phyloP scores from a whole-genome alignment of 2,888 invertebrate species.

The Hyposoter dolosus region DNA sequence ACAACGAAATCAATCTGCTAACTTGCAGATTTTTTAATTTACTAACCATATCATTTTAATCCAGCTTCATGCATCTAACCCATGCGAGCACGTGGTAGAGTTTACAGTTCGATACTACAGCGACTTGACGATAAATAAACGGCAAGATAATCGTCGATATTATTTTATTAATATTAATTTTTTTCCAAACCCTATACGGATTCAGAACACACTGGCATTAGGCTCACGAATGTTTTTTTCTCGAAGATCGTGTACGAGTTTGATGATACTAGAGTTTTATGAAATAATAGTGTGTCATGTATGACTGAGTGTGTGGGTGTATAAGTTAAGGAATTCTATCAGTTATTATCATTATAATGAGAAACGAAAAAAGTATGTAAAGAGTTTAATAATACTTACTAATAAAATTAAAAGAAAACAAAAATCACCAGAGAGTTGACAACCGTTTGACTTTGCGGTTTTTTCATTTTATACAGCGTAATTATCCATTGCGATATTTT shows the following conservation, averaged over 20 bases:
- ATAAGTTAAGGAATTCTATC: constrained; percentile 79
- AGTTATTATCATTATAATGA: constrained; percentile 81
- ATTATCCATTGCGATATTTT: too few relatives aligned
- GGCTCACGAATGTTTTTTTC: constrained; percentile 71
- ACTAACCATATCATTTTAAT: not conserved
- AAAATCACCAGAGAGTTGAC: constrained; percentile 73
- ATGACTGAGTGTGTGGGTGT: constrained; percentile 80
- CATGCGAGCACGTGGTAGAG: constrained; percentile 30
- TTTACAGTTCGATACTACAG: constrained; percentile 59
- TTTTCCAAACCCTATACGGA: constrained; percentile 45
- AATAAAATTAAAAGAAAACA: constrained; percentile 78
- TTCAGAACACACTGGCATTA: constrained; percentile 50
- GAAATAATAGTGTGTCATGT: constrained; percentile 77
- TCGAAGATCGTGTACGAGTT: constrained; percentile 76
- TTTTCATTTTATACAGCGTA: too few relatives aligned
- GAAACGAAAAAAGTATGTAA: constrained; percentile 78
- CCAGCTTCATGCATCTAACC: constrained; percentile 22
- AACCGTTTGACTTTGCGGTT: too few relatives aligned
- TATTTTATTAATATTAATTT: constrained; percentile 36
- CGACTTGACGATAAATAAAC: constrained; percentile 37
- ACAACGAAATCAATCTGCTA: constrained; percentile 42
- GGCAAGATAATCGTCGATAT: constrained; percentile 41
- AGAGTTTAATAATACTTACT: constrained; percentile 82
- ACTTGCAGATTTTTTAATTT: constrained; percentile 22
- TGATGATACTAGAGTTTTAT: constrained; percentile 77